phyloP scores from a whole-genome alignment of 2,888 invertebrate species.

The Smittia aterrima region DNA sequence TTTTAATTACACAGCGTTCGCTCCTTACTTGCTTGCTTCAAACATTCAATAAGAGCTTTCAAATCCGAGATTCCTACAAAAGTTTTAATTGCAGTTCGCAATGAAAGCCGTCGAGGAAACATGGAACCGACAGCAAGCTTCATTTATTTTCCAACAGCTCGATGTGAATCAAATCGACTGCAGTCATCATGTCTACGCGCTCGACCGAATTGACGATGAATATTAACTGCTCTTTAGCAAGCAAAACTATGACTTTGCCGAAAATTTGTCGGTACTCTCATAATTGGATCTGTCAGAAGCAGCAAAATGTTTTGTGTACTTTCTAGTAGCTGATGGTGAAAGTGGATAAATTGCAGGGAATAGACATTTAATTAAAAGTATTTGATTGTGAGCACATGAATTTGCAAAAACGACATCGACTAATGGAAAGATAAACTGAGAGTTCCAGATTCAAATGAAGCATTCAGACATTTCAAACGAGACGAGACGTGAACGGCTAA shows the following conservation, averaged over 20 bases:
- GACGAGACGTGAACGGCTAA: not conserved
- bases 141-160: not conserved
- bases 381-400: not conserved
- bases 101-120: not conserved
- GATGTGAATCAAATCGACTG: not conserved
- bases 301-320: not conserved
- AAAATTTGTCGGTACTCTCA: not conserved
- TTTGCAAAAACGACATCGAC: not conserved
- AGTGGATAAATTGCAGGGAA: not conserved
- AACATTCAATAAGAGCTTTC: not conserved
- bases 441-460: not conserved
- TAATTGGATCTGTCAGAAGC: slow-evolving; percentile 16
- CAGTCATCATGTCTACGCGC: not conserved
- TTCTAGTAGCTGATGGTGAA: not conserved
- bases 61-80: not conserved
- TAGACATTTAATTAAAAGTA: slow-evolving; percentile 10
- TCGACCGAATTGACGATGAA: not conserved
- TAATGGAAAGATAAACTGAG: too few species aligned
- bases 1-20: not conserved
- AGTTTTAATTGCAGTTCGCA: not conserved
- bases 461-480: too few species aligned
- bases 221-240: not conserved
- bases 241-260: slow-evolving; percentile 21
- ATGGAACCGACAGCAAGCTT: not conserved
- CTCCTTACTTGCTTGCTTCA: not conserved